phyloP scores from a whole-genome alignment of 1,140 invertebrate species.

The Caerostris darwini region DNA sequence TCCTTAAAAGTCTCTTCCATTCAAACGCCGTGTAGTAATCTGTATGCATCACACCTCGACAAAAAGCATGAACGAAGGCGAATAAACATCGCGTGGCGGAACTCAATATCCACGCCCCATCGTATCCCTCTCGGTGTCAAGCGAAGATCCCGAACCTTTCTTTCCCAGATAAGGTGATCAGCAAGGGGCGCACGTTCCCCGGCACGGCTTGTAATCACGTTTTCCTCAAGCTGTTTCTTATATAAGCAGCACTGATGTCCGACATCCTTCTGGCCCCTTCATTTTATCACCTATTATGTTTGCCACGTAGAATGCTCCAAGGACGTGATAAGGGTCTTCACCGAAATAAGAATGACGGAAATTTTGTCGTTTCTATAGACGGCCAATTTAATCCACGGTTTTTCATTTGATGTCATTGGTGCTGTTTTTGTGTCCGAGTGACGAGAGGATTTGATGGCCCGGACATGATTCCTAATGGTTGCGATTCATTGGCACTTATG shows the following conservation, averaged over 20 bases:
- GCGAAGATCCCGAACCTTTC: background rate
- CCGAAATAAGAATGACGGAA: slow-evolving; percentile 55
- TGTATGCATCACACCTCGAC: background rate
- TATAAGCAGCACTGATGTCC: slow-evolving; percentile 57
- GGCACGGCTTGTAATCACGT: slow-evolving; percentile 63
- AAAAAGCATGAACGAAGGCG: slow-evolving; percentile 38
- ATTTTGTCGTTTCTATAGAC: background rate
- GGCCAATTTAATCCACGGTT: slow-evolving; percentile 63
- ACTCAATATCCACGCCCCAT: slow-evolving; percentile 55
- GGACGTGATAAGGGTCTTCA: slow-evolving; percentile 61
- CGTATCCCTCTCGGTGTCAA: background rate
- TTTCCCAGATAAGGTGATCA: slow-evolving; percentile 36
- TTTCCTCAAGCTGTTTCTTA: slow-evolving; percentile 40
- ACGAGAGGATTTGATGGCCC: background rate
- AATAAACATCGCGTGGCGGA: slow-evolving; percentile 38
- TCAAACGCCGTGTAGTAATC: slow-evolving; percentile 44
- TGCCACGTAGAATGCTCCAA: slow-evolving; percentile 49
- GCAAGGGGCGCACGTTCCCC: slow-evolving; percentile 34
- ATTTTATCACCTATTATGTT: slow-evolving; percentile 74
- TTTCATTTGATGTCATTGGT: slow-evolving; percentile 49
- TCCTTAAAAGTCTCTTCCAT: no score
- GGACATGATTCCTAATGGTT: background rate
- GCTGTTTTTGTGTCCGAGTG: background rate
- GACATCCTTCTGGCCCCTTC: slow-evolving; percentile 59
- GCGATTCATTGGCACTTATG: background rate